Evolutionary conservation across 2,888 invertebrate species (phyloP), one percentile per base, ranked within the genome.

Genomic region (Brachylomia viminalis): DNA sequence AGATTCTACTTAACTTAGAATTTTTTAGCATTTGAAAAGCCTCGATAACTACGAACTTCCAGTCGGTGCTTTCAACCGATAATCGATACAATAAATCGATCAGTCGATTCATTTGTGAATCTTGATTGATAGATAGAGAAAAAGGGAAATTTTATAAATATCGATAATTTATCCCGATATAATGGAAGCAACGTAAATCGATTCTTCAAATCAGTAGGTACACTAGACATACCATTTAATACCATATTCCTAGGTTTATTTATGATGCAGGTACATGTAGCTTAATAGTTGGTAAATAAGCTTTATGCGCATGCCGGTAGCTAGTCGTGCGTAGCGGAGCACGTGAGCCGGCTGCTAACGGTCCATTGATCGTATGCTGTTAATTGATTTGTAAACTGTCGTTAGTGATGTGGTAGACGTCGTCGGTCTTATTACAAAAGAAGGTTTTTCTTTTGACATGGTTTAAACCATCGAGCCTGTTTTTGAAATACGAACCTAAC

Each of bases 251-350:
- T 42, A 42, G 23, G 52, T 70, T 56, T 27, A 13, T 13, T 70
- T 58, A 49, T 49, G 49, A 54, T 64, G 52, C 54, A 27, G 27
- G 15, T 56, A 49, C 15, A 47, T 54, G 33, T 52, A 54, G 65
- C 38, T 52, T 68, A 69, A 70, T 52, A 49, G 56, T 74, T 54
- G 59, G 77, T 72, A 79, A 73, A 79, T 82, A 84, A 85, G 80
- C 77, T 87, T 79, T 82, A 79, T 86, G 87, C 83, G 89, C 91
- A 90, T 89, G 85, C 90, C 90, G 71, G 90, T 84, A 89, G 89
- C 88, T 87, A 91, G 87, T 93, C 93, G 93, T 93, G 93, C 93
- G 90, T 90, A 80, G 47, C 89, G 75, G 59, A 59, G 86, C 86
- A 88, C 90, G 86, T 89, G 91, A 87, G 81, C 82, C 77, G 67